Evolutionary conservation across 2,888 invertebrate genomes (phyloP).

Genomic region (Arctia plantaginis): DNA sequence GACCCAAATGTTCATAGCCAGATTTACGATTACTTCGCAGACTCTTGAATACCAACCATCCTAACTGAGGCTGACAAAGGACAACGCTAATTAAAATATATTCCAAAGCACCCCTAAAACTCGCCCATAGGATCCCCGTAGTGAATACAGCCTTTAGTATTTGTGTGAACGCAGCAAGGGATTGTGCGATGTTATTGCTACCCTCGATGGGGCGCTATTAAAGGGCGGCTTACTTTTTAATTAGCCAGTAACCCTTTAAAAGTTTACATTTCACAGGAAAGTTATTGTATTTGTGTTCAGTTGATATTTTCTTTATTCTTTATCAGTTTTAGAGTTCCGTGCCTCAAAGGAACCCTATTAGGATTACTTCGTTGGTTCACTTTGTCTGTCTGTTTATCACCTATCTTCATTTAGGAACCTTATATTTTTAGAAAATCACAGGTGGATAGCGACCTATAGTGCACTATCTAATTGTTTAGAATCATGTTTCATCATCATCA

Average conservation of each 20-base stretch:
- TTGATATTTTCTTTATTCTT: background rate
- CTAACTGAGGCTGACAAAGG: background rate
- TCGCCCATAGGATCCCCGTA: background rate
- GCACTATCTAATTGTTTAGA: no score
- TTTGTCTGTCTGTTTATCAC: no score
- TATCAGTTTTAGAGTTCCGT: background rate
- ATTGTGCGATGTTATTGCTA: conserved; percentile 21
- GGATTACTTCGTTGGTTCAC: background rate
- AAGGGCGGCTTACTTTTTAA: conserved; percentile 32
- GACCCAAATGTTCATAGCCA: background rate
- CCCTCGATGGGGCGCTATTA: conserved; percentile 12
- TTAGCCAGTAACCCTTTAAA: conserved; percentile 28
- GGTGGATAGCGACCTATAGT: no score
- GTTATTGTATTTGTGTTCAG: conserved; percentile 5
- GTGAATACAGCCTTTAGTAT: conserved; percentile 18
- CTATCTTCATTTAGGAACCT: no score
- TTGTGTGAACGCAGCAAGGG: conserved; percentile 27
- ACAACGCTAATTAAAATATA: conserved; percentile 1
- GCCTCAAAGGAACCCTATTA: no score
- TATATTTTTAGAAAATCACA: no score
- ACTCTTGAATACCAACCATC: background rate
- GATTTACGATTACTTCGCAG: background rate
- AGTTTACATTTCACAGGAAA: background rate
- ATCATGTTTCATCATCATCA: no score
- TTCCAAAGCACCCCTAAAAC: background rate